Base-by-base conservation (phyloP, 1,140 invertebrate genomes). In the Augochlora pura region DNA sequence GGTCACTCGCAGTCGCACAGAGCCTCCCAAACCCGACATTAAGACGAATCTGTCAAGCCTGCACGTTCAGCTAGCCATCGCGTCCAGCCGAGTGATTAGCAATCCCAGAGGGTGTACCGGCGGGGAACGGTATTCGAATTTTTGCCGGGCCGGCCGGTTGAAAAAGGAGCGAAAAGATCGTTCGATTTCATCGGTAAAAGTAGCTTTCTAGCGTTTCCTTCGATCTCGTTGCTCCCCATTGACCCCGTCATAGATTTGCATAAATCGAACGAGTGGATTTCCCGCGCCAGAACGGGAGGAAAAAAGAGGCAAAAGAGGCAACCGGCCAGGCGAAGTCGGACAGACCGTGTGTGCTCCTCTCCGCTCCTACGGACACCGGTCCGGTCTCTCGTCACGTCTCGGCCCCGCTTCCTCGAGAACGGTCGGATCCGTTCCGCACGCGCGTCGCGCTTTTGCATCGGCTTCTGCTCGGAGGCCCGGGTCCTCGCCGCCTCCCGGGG, bases 341-440 rank as follows among this genome's bases (percentile, higher is more conserved):
- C 42, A 49, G 32, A 32, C 32, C 64, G 23, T 18, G 25, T 16
- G 23, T 8, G 5, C 32, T 32, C 32, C 32, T 32, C 32, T 32
- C 32, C 32, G 32, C 32, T 32, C 32, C 32, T 32, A 32, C 32
- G 32, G 32, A 32, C 32, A 2, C 32, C 32, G 32, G 32, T 4
- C 32, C 32, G 10, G 5, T 5, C 14, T 23, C 49, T 27, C 65
- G 23, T 6, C 23, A 49, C 25, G 23, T 21, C 10, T 49, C 60
- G 54, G 64, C n/a, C 73, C 49, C 42, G 39, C 49, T 59, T 72
- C 67, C 72, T 46, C 54, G 54, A 54, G 16, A 16, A 12, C 8
- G 8, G 25, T 59, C 27, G 39, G 32, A 49, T 80, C 57, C 16
- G 65, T 80, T 81, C 67, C 74, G 67, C 74, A 81, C 80, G 75